Evolutionary conservation across 2,888 invertebrate genomes (phyloP).

Genomic region (Boloria euphrosyne): DNA sequence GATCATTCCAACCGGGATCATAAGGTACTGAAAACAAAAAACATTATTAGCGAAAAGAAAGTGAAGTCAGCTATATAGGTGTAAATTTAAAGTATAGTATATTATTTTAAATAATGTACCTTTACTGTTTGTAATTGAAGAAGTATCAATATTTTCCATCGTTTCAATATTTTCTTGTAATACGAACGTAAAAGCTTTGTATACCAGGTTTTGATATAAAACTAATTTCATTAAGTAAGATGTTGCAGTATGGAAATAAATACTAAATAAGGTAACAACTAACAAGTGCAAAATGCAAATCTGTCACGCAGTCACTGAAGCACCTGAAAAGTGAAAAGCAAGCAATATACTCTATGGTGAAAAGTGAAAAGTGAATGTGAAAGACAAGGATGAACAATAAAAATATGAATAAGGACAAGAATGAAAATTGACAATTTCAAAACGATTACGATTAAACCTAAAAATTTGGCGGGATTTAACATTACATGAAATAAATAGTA

Average conservation of each 20-base stretch:
- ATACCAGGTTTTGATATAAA: not conserved
- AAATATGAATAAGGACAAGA: too few relatives aligned
- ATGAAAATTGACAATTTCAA: not conserved
- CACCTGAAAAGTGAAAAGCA: too few relatives aligned
- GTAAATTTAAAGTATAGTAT: not conserved
- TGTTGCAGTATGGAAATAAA: conserved; percentile 1
- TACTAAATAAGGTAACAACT: too few relatives aligned
- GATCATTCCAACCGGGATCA: conserved; percentile 84
- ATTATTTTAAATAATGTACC: conserved; percentile 43
- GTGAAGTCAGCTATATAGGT: not conserved
- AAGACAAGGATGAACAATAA: too few relatives aligned
- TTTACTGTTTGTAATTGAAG: conserved; percentile 46
- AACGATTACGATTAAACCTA: not conserved
- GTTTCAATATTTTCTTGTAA: conserved; percentile 3
- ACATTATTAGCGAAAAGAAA: conserved; percentile 1
- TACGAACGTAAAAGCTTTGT: not conserved
- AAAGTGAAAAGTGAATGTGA: too few relatives aligned
- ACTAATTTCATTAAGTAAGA: conserved; percentile 1
- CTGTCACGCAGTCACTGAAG: not conserved
- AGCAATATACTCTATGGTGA: too few relatives aligned
- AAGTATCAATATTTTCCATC: conserved; percentile 53
- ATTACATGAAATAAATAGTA: too few relatives aligned
- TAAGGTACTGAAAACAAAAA: conserved; percentile 58
- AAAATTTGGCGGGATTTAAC: too few relatives aligned
- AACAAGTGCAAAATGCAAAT: conserved; percentile 6